These are phyloP conservation scores for Dyspetes luteomarginatus DNA, from an alignment of 2,888 invertebrate species.

Conservation along the genomic window DNA sequence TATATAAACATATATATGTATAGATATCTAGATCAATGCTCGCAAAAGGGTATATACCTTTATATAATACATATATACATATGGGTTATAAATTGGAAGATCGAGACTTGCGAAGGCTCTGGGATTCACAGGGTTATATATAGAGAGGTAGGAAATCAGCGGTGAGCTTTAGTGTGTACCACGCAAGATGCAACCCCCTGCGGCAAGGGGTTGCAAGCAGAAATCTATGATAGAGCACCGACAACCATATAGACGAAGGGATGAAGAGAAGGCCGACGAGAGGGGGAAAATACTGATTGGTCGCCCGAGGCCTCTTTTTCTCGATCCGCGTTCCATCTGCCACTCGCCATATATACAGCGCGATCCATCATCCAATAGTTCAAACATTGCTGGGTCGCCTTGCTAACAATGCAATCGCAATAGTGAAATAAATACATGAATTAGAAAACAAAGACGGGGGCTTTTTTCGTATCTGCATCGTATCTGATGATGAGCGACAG, in stretches of 20 bases:
- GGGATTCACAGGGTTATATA: not conserved
- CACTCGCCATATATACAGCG: constrained; percentile 63
- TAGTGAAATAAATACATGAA: constrained; percentile 76
- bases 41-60: not conserved
- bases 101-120: constrained; percentile 7
- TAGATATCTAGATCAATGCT: too few relatives aligned
- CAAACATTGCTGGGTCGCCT: constrained; percentile 77
- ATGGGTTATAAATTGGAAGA: not conserved
- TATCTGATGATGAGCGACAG: constrained; percentile 1
- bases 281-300: constrained; percentile 76
- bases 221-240: constrained; percentile 69
- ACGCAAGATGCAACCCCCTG: constrained; percentile 47
- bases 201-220: constrained; percentile 64
- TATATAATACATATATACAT: constrained; percentile 9
- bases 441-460: constrained; percentile 43
- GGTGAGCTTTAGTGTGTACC: constrained; percentile 45
- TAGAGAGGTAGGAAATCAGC: constrained; percentile 39
- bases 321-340: constrained; percentile 55
- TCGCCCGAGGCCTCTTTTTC: constrained; percentile 75
- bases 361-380: constrained; percentile 69
- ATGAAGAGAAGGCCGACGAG: constrained; percentile 1
- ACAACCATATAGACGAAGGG: constrained; percentile 34
- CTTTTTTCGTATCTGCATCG: constrained; percentile 47
- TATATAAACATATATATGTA: too few relatives aligned
- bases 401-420: constrained; percentile 80